Evolutionary conservation across 2,888 invertebrate genomes (phyloP), one percentile per base, ranked within the genome.

Genomic region (Diadegma fenestrale): DNA sequence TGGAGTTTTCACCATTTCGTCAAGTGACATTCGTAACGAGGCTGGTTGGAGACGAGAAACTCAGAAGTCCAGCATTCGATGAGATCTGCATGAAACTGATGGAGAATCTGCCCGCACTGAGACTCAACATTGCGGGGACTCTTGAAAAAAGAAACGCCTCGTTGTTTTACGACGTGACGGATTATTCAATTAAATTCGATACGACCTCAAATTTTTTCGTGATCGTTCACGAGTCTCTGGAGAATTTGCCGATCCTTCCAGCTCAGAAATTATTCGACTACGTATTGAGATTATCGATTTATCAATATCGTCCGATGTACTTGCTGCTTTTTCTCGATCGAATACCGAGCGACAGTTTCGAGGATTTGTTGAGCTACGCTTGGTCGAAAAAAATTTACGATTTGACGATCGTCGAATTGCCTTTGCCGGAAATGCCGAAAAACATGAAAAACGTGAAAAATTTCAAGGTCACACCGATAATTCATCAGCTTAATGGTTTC

Each of bases 401-500:
- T 33, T 51, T 87, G 6, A 87, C 87, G 66, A 80, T 88, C n/a
- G 33, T 88, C 26, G 86, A 88, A 69, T 33, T 87, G 19, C 12
- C 66, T 8, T 43, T 64, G n/a, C 5, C 68, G 48, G 22, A 37
- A 54, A 17, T 12, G 7, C 30, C 43, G n/a, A 19, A n/a, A 10
- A 22, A 37, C 14, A 12, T 17, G 1, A 69, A 76, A 14, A 14
- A 14, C 1, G 5, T 26, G 2, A 58, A 26, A 4, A 14, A 22
- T 10, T 22, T 22, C 0, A 7, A 1, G 6, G 58, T 48, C 5
- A 37, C 10, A 72, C 81, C 79, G 33, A 81, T 81, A 7, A 30
- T 89, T 45, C 88, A 88, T 80, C 78, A 71, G 8, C 83, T 84
- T 2, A 87, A 89, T 82, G 82, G 82, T 0, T 89, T 89, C 22